Conservation (phyloP, 2,113 vertebrate species). For the Halcyon malimbica region DNA sequence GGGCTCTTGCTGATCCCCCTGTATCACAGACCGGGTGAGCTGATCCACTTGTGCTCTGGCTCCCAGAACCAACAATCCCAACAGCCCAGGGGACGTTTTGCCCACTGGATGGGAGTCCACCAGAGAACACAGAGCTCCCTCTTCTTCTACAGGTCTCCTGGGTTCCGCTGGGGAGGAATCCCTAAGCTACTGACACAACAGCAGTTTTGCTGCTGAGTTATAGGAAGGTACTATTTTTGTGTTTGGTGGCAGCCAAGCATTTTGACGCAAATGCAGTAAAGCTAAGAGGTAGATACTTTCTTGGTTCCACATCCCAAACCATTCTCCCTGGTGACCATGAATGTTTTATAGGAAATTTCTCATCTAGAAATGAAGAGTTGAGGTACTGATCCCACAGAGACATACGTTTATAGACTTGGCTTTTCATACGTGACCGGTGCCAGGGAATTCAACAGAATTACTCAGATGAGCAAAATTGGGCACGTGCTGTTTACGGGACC, state of each 20-base stretch:
- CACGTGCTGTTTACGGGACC: not conserved
- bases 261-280: not conserved
- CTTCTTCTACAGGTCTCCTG: not conserved
- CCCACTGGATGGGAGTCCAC: not conserved
- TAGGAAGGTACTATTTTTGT: not conserved
- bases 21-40: not conserved
- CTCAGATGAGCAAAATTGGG: not conserved
- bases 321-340: not conserved
- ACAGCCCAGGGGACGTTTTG: not conserved
- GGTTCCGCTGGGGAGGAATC: not conserved
- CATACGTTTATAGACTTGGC: not conserved
- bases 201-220: not conserved
- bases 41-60: not conserved
- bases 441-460: not conserved
- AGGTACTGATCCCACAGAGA: not conserved
- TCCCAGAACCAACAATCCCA: not conserved
- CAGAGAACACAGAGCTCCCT: not conserved
- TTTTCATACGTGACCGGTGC: not conserved
- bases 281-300: not conserved
- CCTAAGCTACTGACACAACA: not conserved
- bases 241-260: not conserved
- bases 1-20: rapidly evolving
- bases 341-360: not conserved
- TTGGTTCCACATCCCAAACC: not conserved
- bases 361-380: not conserved